Conservation (phyloP, 2,888 invertebrate species). For the Lacanobia wlatinum region DNA sequence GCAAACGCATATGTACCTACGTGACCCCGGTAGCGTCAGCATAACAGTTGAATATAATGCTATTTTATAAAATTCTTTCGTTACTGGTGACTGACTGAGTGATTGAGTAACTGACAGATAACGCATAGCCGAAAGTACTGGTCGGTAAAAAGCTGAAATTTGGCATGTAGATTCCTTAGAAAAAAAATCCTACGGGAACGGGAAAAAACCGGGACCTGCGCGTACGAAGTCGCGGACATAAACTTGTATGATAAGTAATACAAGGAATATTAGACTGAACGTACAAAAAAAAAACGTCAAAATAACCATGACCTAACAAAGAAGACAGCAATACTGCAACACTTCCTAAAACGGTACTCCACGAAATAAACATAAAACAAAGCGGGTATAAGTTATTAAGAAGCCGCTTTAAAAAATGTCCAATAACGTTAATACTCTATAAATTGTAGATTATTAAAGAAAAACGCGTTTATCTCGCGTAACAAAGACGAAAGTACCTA, state of each 20-base stretch:
- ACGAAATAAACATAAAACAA: slow-evolving; percentile 27
- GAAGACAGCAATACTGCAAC: slow-evolving; percentile 17
- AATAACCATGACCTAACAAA: slow-evolving; percentile 14
- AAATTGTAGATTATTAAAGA: slow-evolving; percentile 68
- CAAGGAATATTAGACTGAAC: slow-evolving; percentile 13
- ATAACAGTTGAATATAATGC: background rate
- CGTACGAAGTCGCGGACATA: too few relatives aligned
- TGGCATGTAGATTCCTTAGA: too few relatives aligned
- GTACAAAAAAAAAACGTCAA: background rate
- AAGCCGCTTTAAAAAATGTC: slow-evolving; percentile 49
- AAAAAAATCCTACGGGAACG: too few relatives aligned
- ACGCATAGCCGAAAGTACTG: too few relatives aligned
- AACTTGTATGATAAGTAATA: too few relatives aligned
- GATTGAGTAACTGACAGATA: too few relatives aligned
- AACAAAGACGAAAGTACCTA: slow-evolving; percentile 72
- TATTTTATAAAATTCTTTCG: too few relatives aligned
- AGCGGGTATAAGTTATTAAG: slow-evolving; percentile 25
- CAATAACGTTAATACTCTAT: slow-evolving; percentile 61
- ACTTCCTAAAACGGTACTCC: slow-evolving; percentile 27
- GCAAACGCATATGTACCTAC: background rate
- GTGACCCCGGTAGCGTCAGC: slow-evolving; percentile 19
- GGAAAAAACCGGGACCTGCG: too few relatives aligned
- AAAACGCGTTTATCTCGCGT: slow-evolving; percentile 68
- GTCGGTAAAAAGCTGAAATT: too few relatives aligned
- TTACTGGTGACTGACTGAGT: too few relatives aligned